Evolutionary conservation across 92 coral and sea anemone species (phyloP).

Genomic region (Phenganax stokvisi): DNA sequence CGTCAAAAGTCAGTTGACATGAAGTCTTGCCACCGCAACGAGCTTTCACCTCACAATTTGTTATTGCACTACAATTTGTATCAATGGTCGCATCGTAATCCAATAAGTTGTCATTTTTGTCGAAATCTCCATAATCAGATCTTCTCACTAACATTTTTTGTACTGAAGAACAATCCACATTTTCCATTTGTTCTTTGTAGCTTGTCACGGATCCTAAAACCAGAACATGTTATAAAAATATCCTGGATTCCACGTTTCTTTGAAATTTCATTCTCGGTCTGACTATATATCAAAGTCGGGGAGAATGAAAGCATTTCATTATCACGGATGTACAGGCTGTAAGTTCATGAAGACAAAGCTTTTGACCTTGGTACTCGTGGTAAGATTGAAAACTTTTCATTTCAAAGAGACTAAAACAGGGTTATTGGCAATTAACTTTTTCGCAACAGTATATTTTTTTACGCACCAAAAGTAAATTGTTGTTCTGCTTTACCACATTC

Average conservation of each 20-base stretch:
- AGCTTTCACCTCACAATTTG: background rate
- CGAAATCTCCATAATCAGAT: background rate
- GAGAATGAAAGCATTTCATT: too few relatives aligned
- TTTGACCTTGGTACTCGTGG: too few relatives aligned
- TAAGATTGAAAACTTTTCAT: background rate
- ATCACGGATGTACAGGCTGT: too few relatives aligned
- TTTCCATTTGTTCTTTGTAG: background rate
- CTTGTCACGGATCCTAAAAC: background rate
- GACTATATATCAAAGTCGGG: background rate
- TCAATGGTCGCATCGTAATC: background rate
- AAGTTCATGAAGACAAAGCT: too few relatives aligned
- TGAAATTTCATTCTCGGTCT: too few relatives aligned
- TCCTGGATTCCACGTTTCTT: background rate
- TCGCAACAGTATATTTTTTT: background rate
- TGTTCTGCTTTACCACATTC: background rate
- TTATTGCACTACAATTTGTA: background rate
- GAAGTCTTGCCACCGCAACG: background rate
- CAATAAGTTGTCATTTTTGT: background rate
- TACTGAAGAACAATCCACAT: background rate
- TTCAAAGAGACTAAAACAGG: background rate
- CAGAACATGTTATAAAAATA: too few relatives aligned
- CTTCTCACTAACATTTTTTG: background rate
- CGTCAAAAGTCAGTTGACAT: background rate
- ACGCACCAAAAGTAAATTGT: constrained; percentile 8
- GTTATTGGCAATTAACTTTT: too few relatives aligned